Evolutionary conservation across 2,797 vertebrate genomes (phyloP).

Genomic region (Synaphobranchus kaupii): DNA sequence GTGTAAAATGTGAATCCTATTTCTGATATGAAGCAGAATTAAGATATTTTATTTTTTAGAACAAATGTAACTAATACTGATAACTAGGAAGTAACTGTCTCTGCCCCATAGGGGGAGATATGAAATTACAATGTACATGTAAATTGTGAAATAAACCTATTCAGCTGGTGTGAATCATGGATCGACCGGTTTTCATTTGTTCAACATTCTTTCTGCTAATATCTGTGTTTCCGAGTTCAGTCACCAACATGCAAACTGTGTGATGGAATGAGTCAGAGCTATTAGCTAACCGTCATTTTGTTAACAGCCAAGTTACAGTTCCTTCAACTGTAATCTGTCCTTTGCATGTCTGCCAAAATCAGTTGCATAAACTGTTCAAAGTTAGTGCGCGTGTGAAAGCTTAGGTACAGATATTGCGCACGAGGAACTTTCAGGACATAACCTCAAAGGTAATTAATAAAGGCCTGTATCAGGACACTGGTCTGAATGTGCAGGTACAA

Average conservation of each 20-base stretch:
- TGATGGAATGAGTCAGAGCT: background rate
- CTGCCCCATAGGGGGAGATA: background rate
- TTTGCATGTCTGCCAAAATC: background rate
- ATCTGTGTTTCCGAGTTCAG: background rate
- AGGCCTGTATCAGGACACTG: background rate
- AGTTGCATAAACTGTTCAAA: background rate
- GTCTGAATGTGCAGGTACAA: background rate
- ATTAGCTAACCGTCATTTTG: background rate
- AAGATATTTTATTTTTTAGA: constrained; percentile 16
- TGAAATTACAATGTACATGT: constrained; percentile 9
- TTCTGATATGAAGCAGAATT: constrained; percentile 18
- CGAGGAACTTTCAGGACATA: background rate
- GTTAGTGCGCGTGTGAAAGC: background rate
- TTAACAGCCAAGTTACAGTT: background rate
- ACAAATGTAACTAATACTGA: constrained; percentile 3
- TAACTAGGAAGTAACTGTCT: constrained; percentile 18
- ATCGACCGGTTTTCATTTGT: background rate
- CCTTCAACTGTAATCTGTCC: background rate
- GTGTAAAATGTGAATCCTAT: constrained; percentile 11
- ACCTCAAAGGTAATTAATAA: background rate
- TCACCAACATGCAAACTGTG: background rate
- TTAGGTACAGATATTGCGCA: background rate
- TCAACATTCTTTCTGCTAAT: background rate
- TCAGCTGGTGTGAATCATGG: background rate
- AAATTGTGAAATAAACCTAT: constrained; percentile 23